Percentiles rank a stretch among this genome's conserved stretches.
Evolutionary conservation across 2,888 invertebrate genomes (phyloP).

Genomic region (Agrotis clavis): DNA sequence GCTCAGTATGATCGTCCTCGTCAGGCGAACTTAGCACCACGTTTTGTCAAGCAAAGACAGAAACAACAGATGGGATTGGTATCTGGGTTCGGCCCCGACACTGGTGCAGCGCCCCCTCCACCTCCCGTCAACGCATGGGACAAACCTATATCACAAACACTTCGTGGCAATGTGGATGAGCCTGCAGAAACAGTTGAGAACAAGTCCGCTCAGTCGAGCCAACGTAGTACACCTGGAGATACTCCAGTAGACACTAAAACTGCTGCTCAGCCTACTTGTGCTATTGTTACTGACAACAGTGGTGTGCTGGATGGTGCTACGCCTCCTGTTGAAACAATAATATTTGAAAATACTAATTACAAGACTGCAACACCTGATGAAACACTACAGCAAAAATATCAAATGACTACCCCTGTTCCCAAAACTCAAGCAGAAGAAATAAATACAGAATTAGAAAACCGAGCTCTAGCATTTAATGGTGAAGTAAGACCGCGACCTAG

Average conservation of each 20-base stretch:
- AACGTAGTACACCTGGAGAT: slow-evolving; percentile 87
- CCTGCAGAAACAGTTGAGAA: slow-evolving; percentile 76
- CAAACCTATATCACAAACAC: slow-evolving; percentile 94
- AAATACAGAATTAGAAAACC: slow-evolving; percentile 87
- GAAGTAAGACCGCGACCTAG: slow-evolving; percentile 85
- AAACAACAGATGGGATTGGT: slow-evolving; percentile 88
- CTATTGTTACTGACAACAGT: slow-evolving; percentile 86
- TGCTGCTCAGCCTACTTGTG: slow-evolving; percentile 72
- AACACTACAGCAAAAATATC: slow-evolving; percentile 92
- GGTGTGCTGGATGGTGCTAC: slow-evolving; percentile 94
- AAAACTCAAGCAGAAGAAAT: slow-evolving; percentile 90
- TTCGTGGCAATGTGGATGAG: slow-evolving; percentile 91
- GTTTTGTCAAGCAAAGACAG: slow-evolving; percentile 94
- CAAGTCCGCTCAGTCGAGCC: slow-evolving; percentile 86
- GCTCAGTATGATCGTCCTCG: slow-evolving; percentile 89
- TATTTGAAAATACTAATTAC: slow-evolving; percentile 98
- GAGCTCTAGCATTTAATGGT: slow-evolving; percentile 83
- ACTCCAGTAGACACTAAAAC: slow-evolving; percentile 79
- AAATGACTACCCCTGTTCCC: slow-evolving; percentile 80
- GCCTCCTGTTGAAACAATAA: slow-evolving; percentile 96
- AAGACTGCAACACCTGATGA: slow-evolving; percentile 94
- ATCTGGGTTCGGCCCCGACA: slow-evolving; percentile 87
- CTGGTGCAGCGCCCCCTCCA: slow-evolving; percentile 92
- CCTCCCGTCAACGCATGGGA: slow-evolving; percentile 96
- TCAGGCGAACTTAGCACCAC: slow-evolving; percentile 93